phyloP scores from a whole-genome alignment of 2,888 invertebrate genomes.

The Smittia sp. region DNA sequence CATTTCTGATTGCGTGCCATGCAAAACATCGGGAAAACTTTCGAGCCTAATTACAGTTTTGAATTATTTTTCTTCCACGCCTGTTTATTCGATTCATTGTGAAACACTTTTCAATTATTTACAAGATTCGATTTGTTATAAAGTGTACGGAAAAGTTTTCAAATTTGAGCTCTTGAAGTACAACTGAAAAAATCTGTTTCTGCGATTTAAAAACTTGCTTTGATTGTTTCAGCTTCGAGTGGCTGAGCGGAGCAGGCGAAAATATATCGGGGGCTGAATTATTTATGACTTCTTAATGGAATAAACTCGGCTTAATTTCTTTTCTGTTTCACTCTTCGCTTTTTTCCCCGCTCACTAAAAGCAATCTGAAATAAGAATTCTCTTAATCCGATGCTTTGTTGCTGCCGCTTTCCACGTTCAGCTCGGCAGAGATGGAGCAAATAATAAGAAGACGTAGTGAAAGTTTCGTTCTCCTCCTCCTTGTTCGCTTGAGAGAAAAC shows the following conservation, averaged over 20 bases:
- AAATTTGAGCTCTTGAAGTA: not conserved
- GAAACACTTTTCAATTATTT: conserved; percentile 34
- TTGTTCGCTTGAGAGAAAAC: not conserved
- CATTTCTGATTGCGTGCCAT: not conserved
- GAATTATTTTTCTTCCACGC: conserved; percentile 21
- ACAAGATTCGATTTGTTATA: conserved; percentile 10
- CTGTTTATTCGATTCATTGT: conserved; percentile 34
- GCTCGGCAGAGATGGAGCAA: not conserved
- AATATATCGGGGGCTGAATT: conserved; percentile 42
- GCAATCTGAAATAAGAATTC: conserved; percentile 20
- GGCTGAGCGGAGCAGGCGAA: not conserved
- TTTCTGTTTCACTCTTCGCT: not conserved
- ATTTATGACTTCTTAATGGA: conserved; percentile 44
- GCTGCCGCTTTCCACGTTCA: not conserved
- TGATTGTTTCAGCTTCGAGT: conserved; percentile 20
- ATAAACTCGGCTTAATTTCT: conserved; percentile 30
- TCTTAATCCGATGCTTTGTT: conserved; percentile 21
- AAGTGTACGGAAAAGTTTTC: conserved; percentile 12
- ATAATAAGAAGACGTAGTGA: not conserved
- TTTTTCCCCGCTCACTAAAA: not conserved
- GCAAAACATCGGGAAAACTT: not conserved
- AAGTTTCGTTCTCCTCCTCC: not conserved
- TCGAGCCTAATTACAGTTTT: not conserved
- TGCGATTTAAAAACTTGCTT: not conserved
- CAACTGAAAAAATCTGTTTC: not conserved